phyloP scores from a whole-genome alignment of 2,113 vertebrate species.

The Nannobrachium achirus region DNA sequence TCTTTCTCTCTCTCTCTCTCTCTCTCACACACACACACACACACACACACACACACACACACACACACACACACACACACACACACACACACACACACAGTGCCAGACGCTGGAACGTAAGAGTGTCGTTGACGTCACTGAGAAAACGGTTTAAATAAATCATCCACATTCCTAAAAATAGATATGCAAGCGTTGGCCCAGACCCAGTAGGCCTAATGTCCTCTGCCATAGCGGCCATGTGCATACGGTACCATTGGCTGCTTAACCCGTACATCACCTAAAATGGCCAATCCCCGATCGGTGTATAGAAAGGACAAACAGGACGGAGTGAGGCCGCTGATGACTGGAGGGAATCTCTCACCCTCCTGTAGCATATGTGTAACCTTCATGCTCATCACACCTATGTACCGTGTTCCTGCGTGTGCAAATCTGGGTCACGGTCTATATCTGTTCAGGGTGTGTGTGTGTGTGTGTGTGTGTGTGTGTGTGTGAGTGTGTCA shows the following conservation, averaged over 20 bases:
- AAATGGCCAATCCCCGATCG: slow-evolving; percentile 1
- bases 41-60: not conserved
- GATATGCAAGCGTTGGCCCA: slow-evolving; percentile 57
- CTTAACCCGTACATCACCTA: slow-evolving; percentile 17
- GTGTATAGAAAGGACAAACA: slow-evolving; percentile 3
- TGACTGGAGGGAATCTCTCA: slow-evolving; percentile 4
- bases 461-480: slow-evolving; percentile 13
- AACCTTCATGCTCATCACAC: slow-evolving; percentile 2
- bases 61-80: not conserved
- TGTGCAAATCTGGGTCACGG: no score
- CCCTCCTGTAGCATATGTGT: slow-evolving; percentile 7
- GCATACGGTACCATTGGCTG: slow-evolving; percentile 4
- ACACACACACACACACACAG: not conserved
- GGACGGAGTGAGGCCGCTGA: slow-evolving; percentile 28
- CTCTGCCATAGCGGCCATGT: slow-evolving; percentile 5
- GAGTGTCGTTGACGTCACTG: slow-evolving; percentile 62
- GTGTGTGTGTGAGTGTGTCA: not conserved
- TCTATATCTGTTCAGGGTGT: no score
- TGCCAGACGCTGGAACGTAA: slow-evolving; percentile 45
- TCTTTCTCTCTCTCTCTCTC: no score
- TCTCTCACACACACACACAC: slow-evolving; percentile 9
- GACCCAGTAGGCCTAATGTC: slow-evolving; percentile 46
- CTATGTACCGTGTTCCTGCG: not conserved
- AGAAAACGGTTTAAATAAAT: slow-evolving; percentile 76
- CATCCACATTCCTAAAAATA: slow-evolving; percentile 69